These are phyloP conservation scores for Montipora capitata DNA, from an alignment of 92 coral and sea anemone species.

Conservation along the genomic window DNA sequence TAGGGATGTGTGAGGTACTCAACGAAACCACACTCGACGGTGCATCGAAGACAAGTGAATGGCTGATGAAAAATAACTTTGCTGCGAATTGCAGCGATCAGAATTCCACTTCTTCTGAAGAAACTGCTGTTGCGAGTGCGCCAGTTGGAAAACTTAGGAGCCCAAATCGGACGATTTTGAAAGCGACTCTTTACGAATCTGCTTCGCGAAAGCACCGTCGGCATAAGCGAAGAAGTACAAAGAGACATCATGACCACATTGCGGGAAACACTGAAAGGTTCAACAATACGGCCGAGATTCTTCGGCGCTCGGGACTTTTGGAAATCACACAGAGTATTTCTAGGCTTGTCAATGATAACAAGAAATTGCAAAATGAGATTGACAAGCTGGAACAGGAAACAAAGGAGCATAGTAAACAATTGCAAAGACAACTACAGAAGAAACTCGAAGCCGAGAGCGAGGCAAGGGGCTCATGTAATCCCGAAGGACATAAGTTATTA, in stretches of 20 bases:
- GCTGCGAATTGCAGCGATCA: constrained; percentile 15
- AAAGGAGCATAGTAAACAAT: constrained; percentile 60
- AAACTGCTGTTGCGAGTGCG: neutral
- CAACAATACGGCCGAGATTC: constrained; percentile 79
- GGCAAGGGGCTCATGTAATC: constrained; percentile 21
- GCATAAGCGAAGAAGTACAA: constrained; percentile 25
- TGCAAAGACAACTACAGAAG: constrained; percentile 80
- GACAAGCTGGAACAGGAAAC: constrained; percentile 83
- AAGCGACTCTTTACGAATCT: neutral
- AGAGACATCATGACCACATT: constrained; percentile 8
- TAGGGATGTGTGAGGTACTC: constrained; percentile 37
- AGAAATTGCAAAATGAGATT: constrained; percentile 80
- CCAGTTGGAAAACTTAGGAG: neutral
- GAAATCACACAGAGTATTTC: constrained; percentile 87
- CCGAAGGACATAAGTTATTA: constrained; percentile 40
- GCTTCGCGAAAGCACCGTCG: constrained; percentile 7
- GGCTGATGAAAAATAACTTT: constrained; percentile 26
- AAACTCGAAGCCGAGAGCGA: constrained; percentile 57
- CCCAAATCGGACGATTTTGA: neutral
- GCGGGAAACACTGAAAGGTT: constrained; percentile 53
- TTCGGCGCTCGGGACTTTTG: constrained; percentile 91
- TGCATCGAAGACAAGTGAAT: constrained; percentile 43
- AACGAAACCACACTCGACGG: constrained; percentile 27
- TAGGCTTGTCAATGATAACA: constrained; percentile 83
- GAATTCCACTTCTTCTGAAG: constrained; percentile 16